These are phyloP conservation scores for Epinephelus moara DNA, from an alignment of 2,113 vertebrate species.

Conservation along the genomic window DNA sequence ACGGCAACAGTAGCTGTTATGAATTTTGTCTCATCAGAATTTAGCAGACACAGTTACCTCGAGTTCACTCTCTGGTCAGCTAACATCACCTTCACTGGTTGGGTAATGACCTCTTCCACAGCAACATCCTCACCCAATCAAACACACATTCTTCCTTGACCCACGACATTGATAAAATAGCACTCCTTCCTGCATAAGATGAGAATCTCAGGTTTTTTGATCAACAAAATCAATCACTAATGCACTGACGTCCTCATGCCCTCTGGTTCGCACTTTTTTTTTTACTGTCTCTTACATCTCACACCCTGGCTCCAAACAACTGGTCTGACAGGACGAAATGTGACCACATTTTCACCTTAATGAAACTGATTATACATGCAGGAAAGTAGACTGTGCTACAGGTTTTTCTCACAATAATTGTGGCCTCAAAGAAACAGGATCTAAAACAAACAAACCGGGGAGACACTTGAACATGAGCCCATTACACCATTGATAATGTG, in stretches of 20 bases:
- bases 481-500: slow-evolving; percentile 29
- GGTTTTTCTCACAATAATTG: not conserved
- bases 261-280: not conserved
- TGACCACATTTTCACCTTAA: not conserved
- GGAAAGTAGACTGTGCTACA: not conserved
- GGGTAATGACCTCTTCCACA: slow-evolving; percentile 11
- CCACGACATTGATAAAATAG: not conserved
- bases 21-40: not conserved
- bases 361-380: not conserved
- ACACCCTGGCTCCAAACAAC: not conserved
- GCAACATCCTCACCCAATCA: not conserved
- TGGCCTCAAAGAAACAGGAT: slow-evolving; percentile 17
- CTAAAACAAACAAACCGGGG: slow-evolving; percentile 26
- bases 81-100: not conserved
- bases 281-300: not conserved
- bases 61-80: not conserved
- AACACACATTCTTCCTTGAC: not conserved
- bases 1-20: not conserved
- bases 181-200: not conserved
- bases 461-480: slow-evolving; percentile 50
- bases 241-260: not conserved
- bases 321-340: not conserved
- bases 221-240: slow-evolving; percentile 7
- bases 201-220: not conserved
- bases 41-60: not conserved